phyloP scores from a whole-genome alignment of 2,888 invertebrate species.

The Ashinkailepas kermadecensis region DNA sequence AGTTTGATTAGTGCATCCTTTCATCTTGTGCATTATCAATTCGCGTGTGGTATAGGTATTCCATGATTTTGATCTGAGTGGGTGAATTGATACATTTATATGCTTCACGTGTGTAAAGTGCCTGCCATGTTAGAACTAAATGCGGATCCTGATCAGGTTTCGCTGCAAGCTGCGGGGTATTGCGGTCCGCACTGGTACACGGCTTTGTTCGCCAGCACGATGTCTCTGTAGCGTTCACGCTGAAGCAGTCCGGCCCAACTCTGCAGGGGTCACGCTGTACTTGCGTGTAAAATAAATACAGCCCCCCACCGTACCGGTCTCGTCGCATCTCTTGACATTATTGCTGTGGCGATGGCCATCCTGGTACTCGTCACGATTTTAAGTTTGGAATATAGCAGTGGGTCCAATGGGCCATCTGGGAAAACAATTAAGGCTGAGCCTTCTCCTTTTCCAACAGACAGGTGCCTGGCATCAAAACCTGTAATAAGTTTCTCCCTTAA shows the following conservation, averaged over 20 bases:
- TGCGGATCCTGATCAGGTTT: not conserved
- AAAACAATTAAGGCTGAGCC: no score
- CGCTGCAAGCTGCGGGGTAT: not conserved
- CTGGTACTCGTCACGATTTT: no score
- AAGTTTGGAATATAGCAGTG: no score
- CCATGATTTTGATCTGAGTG: not conserved
- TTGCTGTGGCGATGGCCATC: no score
- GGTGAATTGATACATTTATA: not conserved
- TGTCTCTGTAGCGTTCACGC: not conserved
- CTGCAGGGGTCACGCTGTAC: not conserved
- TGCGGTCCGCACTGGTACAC: not conserved
- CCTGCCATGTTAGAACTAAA: not conserved
- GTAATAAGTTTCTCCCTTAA: no score
- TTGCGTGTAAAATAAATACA: slow-evolving; percentile 7
- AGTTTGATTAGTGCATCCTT: not conserved
- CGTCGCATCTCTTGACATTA: no score
- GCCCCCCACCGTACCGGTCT: not conserved
- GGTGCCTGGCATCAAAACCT: no score
- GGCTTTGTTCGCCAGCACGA: not conserved
- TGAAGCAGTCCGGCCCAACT: not conserved
- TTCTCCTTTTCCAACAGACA: no score
- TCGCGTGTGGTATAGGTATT: not conserved
- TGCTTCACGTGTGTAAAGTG: not conserved
- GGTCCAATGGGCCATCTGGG: no score
- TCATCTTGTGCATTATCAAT: not conserved